phyloP scores from a whole-genome alignment of 2,888 invertebrate genomes.

The Hypolimnas misippus region DNA sequence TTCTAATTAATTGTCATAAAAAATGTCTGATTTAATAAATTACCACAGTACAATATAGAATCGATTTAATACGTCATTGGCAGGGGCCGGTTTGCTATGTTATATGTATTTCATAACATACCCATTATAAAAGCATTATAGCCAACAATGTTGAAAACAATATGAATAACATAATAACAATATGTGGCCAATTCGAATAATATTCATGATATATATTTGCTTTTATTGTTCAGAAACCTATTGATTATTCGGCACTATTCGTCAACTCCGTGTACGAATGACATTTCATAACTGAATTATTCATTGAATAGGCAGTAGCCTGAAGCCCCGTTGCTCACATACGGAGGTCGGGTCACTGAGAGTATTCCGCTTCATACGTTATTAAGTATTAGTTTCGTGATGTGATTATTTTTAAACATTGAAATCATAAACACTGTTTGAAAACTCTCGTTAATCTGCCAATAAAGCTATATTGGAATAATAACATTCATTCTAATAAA shows the following conservation, averaged over 20 bases:
- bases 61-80: no score
- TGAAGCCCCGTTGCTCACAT: slow-evolving; percentile 7
- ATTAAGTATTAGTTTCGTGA: neutral
- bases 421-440: neutral
- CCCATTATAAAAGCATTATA: neutral
- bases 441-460: neutral
- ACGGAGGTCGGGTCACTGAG: neutral
- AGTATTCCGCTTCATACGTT: neutral
- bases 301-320: slow-evolving; percentile 16
- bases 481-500: neutral
- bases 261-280: slow-evolving; percentile 17
- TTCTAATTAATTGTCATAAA: no score
- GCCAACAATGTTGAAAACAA: neutral
- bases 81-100: no score
- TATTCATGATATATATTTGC: neutral
- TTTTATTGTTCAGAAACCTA: neutral
- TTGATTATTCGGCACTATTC: slow-evolving; percentile 16
- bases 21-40: no score
- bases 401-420: neutral
- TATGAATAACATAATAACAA: neutral
- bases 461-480: neutral
- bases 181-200: neutral
- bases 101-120: no score
- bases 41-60: no score
- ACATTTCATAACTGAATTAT: slow-evolving; percentile 21